Percentiles rank a stretch among this genome's conserved stretches.
Evolutionary conservation across 2,797 vertebrate genomes (phyloP).

Genomic region (Aldrovandia affinis): DNA sequence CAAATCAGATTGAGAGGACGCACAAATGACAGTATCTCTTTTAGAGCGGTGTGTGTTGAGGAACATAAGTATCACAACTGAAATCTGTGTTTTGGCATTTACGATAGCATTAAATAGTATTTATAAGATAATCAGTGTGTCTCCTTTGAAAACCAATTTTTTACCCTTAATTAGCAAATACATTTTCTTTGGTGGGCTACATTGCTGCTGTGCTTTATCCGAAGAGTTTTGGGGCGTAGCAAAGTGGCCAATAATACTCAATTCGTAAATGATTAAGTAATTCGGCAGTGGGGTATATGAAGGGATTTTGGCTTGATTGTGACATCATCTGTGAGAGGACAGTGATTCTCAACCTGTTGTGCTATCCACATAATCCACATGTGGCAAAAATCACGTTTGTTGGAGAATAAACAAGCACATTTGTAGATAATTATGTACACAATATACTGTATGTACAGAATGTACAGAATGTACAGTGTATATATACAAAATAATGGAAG

Average conservation of each 20-base stretch:
- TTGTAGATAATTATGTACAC: too few relatives aligned
- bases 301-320: background rate
- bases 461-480: too few relatives aligned
- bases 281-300: background rate
- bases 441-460: too few relatives aligned
- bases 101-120: background rate
- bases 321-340: too few relatives aligned
- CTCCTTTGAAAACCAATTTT: background rate
- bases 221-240: background rate
- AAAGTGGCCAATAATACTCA: background rate
- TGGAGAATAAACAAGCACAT: too few relatives aligned
- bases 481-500: too few relatives aligned
- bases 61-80: conserved; percentile 11
- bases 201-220: background rate
- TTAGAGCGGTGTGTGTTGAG: background rate
- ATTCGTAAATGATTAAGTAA: background rate
- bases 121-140: background rate
- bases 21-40: background rate
- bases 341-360: too few relatives aligned
- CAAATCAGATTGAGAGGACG: background rate
- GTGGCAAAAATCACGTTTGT: too few relatives aligned
- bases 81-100: background rate
- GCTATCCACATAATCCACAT: too few relatives aligned
- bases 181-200: background rate
- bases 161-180: background rate